A percentile compares a stretch with the other conserved stretches of the same genome.
phyloP scores from a whole-genome alignment of 2,888 invertebrate genomes.

The Leptura quadrifasciata region DNA sequence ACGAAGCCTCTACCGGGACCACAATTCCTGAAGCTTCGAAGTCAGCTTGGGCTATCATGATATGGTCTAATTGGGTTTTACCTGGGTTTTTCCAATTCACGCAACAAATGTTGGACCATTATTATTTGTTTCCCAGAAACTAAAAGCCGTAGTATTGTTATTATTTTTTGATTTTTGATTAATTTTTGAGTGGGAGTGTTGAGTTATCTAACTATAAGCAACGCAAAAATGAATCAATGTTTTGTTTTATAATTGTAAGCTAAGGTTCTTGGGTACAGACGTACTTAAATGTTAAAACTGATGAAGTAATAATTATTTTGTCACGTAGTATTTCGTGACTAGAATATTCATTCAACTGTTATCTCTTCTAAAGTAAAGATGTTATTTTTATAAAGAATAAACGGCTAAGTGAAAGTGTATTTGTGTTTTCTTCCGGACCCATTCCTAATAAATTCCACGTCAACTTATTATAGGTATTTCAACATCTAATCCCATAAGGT shows the following conservation, averaged over 20 bases:
- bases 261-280: no score
- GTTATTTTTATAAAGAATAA: background rate
- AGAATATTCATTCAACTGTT: background rate
- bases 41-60: background rate
- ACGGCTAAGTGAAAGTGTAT: background rate
- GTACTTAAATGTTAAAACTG: no score
- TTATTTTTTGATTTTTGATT: background rate
- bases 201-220: conserved; percentile 1
- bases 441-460: no score
- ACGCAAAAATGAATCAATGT: background rate
- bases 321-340: background rate
- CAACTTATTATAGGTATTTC: no score
- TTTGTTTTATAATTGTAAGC: background rate
- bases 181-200: background rate
- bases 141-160: background rate
- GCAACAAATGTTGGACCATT: conserved; percentile 7
- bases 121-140: background rate
- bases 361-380: background rate
- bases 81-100: background rate
- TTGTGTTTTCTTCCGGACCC: background rate
- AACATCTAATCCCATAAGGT: no score
- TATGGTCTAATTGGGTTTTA: background rate
- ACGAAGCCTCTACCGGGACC: conserved; percentile 3
- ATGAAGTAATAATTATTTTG: no score
- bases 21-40: conserved; percentile 2